Conservation (phyloP, 2,888 invertebrate species). For the Nematopogon swammerdamellus region DNA sequence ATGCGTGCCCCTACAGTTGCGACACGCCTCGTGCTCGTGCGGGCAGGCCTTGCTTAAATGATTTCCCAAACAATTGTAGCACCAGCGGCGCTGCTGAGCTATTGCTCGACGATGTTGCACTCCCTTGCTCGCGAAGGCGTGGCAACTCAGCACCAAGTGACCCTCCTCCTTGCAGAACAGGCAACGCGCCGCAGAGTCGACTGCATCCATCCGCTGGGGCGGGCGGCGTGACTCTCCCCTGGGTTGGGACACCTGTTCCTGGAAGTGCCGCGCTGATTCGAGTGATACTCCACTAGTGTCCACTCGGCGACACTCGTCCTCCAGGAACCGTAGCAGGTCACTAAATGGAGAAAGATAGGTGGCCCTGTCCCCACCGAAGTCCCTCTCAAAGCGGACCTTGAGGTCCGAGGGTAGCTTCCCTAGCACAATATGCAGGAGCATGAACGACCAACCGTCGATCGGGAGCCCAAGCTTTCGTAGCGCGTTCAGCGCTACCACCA, state of each 20-base stretch:
- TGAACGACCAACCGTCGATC: neutral
- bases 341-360: neutral
- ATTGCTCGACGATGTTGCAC: neutral
- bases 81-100: neutral
- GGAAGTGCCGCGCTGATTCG: neutral
- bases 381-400: neutral
- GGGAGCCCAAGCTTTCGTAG: neutral
- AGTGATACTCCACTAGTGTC: neutral
- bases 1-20: neutral
- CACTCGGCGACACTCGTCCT: neutral
- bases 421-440: neutral
- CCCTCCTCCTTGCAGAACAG: neutral
- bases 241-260: neutral
- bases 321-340: neutral
- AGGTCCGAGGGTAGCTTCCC: neutral
- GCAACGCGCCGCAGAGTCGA: neutral
- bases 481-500: neutral
- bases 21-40: neutral
- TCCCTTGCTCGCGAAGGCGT: neutral
- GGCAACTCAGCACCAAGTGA: neutral
- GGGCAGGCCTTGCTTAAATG: neutral
- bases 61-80: neutral
- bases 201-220: neutral
- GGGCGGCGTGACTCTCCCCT: too few species aligned
- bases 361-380: neutral